Base-by-base conservation (phyloP, 1,140 invertebrate genomes). In the Hylaeus anthracinus region DNA sequence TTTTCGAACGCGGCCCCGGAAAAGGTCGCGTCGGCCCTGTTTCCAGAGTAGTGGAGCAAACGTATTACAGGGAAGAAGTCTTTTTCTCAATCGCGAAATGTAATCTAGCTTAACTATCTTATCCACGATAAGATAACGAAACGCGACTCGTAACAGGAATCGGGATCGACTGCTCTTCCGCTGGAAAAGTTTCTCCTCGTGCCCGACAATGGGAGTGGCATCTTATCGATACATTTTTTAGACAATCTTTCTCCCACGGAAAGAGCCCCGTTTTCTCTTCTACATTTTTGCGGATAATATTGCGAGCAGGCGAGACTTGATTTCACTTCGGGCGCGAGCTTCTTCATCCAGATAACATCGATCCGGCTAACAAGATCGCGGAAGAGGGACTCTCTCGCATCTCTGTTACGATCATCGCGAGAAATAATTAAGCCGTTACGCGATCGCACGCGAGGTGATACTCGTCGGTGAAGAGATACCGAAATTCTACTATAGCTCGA, bases 331-430 rank as follows among this genome's bases (percentile, higher is more conserved):
- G 45, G n/a, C 43, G 41, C 58, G 56, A 39, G 15, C 66, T 71
- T 39, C 37, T 55, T 37, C 39, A 39, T 10, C 14, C 53, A 66
- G 76, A 85, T 85, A 76, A 55, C 66, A 84, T 84, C 81, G 8
- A 15, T n/a, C 65, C 8, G 77, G 15, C 63, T 84, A 84, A 84
- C 56, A 60, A 84, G 63, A 84, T 81, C 82, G 67, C 72, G 77
- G 82, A 85, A 85, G 63, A 41, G 53, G 9, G 51, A 9, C 8
- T 65, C 51, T 51, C 26, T 37, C 9, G 39, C 41, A 80, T 81
- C 61, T 72, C 61, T n/a, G 61, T 73, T 56, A 61, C n/a, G 48
- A 80, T 83, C 71, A 39, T 70, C 61, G 64, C 61, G 60, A 55
- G 43, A 48, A 72, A 64, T 71, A 79, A 72, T 79, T 26, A 39